phyloP scores from a whole-genome alignment of 1,140 invertebrate genomes.

The Saccostrea glomerata region DNA sequence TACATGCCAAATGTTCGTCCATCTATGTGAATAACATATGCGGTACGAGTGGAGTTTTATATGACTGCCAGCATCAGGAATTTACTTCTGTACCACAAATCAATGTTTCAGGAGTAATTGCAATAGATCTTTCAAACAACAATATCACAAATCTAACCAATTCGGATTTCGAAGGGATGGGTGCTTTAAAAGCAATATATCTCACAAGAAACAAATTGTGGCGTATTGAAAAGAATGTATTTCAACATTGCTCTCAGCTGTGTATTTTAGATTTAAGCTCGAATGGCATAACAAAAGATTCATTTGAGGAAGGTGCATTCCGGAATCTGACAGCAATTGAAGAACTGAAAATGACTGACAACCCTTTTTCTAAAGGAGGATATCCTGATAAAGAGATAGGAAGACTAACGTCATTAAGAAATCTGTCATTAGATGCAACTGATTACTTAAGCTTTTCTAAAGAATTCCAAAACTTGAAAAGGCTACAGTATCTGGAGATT shows the following conservation, averaged over 20 bases:
- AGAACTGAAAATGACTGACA: neutral
- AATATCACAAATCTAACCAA: neutral
- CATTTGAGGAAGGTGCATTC: neutral
- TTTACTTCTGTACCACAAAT: neutral
- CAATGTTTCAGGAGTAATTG: neutral
- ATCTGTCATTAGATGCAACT: neutral
- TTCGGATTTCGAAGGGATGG: neutral
- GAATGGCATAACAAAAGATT: neutral
- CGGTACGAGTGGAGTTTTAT: neutral
- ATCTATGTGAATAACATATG: neutral
- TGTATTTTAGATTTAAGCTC: neutral
- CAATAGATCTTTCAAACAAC: neutral
- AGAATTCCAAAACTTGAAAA: neutral
- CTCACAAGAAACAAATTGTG: neutral
- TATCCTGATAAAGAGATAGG: neutral
- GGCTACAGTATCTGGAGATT: neutral
- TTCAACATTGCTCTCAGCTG: neutral
- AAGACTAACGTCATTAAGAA: neutral
- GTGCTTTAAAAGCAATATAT: neutral
- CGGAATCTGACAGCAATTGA: neutral
- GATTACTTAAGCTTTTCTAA: neutral
- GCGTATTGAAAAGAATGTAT: neutral
- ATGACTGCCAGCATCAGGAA: neutral
- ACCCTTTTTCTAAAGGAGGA: neutral
- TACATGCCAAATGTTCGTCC: neutral